Percentiles rank a stretch among this genome's conserved stretches.
These are phyloP conservation scores for Onthophagus sagittarius DNA, from an alignment of 2,888 invertebrate species.

Conservation along the genomic window DNA sequence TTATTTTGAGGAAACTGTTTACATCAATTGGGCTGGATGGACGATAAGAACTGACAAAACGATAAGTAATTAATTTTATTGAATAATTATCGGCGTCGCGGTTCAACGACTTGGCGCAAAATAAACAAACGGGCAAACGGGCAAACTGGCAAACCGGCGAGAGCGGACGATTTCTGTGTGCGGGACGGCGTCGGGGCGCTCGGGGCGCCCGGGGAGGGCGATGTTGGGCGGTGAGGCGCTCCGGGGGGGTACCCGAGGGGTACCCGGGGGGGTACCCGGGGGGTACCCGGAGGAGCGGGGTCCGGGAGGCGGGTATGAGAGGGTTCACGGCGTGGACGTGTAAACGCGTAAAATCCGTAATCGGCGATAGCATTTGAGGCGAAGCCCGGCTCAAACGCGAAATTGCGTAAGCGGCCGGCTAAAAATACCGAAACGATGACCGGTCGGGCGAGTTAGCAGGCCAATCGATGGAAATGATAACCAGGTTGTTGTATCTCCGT, in stretches of 20 bases:
- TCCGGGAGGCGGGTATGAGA: neutral
- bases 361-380: neutral
- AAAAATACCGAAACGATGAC: neutral
- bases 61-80: neutral
- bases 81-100: neutral
- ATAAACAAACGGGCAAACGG: neutral
- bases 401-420: neutral
- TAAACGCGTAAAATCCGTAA: neutral
- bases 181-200: neutral
- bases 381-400: neutral
- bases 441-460: neutral
- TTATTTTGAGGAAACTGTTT: neutral
- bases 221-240: neutral
- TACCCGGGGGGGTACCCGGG: neutral
- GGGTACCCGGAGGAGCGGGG: neutral
- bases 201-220: neutral
- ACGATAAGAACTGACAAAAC: neutral
- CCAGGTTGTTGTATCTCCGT: slow-evolving; percentile 44
- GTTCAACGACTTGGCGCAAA: neutral
- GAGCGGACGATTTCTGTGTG: neutral
- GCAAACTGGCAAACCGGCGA: neutral
- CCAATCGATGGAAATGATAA: slow-evolving; percentile 45
- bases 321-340: slow-evolving; percentile 3
- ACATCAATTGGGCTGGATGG: neutral
- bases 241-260: neutral